Conservation (phyloP, 92 coral and sea anemone species). For the Bergia puertoricense region DNA sequence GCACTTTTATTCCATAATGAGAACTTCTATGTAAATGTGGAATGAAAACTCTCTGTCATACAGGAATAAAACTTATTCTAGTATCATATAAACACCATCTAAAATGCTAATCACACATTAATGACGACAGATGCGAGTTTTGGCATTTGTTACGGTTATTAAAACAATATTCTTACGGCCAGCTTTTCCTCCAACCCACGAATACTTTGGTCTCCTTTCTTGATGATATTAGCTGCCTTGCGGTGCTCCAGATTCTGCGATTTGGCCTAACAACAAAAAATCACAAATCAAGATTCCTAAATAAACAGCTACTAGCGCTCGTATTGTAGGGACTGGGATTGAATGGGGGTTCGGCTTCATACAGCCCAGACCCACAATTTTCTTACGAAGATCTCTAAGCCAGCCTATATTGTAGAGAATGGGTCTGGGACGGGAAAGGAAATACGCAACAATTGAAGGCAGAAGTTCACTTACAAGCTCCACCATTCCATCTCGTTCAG, state of each 20-base stretch:
- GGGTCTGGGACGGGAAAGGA: neutral
- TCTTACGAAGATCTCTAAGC: no score
- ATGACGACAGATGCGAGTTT: no score
- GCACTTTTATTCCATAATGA: no score
- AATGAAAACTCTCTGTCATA: no score
- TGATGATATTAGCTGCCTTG: slow-evolving; percentile 75
- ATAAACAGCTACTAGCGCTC: neutral
- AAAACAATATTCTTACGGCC: slow-evolving; percentile 55
- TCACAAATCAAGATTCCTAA: neutral
- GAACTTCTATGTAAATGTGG: no score
- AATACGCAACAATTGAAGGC: neutral
- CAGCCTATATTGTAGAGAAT: no score
- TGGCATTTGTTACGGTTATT: no score
- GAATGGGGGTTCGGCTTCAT: neutral
- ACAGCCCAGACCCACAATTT: neutral
- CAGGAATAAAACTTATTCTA: no score
- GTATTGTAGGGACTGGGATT: no score
- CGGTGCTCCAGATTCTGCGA: slow-evolving; percentile 75
- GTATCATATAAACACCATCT: no score
- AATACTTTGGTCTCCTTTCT: slow-evolving; percentile 76
- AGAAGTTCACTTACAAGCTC: slow-evolving; percentile 72
- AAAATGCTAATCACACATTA: neutral
- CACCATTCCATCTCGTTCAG: slow-evolving; percentile 84
- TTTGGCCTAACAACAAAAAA: slow-evolving; percentile 65
- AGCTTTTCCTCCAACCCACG: slow-evolving; percentile 82